phyloP scores from a whole-genome alignment of 2,888 invertebrate genomes.

The Ypsolopha scabrella region DNA sequence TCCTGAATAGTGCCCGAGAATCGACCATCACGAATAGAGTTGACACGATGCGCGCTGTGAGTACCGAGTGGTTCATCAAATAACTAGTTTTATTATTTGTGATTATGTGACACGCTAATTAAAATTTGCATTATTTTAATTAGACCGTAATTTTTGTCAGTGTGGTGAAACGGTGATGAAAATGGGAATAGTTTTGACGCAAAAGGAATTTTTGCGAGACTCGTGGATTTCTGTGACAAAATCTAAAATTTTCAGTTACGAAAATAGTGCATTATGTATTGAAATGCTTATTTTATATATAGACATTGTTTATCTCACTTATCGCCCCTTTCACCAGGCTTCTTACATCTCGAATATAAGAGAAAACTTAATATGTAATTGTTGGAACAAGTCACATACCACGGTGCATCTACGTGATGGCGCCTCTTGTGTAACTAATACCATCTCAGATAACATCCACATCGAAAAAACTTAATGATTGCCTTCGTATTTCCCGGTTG shows the following conservation, averaged over 20 bases:
- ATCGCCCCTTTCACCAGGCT: slow-evolving; percentile 5
- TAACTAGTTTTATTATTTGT: slow-evolving; percentile 7
- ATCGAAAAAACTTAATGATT: neutral
- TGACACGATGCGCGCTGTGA: slow-evolving; percentile 53
- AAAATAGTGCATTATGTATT: neutral
- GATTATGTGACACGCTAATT: neutral
- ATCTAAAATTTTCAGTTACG: neutral
- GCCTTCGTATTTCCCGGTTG: neutral
- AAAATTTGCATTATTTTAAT: neutral
- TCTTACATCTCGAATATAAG: neutral
- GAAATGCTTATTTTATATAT: too few relatives aligned
- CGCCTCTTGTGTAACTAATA: neutral
- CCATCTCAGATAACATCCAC: neutral
- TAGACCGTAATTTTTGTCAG: neutral
- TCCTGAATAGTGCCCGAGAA: slow-evolving; percentile 18
- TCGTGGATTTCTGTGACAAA: neutral
- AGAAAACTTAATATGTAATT: neutral
- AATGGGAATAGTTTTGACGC: neutral
- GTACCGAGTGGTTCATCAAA: slow-evolving; percentile 32
- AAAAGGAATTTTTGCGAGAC: neutral
- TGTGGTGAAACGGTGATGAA: neutral
- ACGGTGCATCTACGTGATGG: neutral
- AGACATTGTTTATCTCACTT: neutral
- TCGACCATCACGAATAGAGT: slow-evolving; percentile 19
- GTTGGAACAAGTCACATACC: neutral